Percentiles rank a stretch among this genome's conserved stretches.
Evolutionary conservation across 2,888 invertebrate species (phyloP).

Genomic region (Willowsia nigromaculata): DNA sequence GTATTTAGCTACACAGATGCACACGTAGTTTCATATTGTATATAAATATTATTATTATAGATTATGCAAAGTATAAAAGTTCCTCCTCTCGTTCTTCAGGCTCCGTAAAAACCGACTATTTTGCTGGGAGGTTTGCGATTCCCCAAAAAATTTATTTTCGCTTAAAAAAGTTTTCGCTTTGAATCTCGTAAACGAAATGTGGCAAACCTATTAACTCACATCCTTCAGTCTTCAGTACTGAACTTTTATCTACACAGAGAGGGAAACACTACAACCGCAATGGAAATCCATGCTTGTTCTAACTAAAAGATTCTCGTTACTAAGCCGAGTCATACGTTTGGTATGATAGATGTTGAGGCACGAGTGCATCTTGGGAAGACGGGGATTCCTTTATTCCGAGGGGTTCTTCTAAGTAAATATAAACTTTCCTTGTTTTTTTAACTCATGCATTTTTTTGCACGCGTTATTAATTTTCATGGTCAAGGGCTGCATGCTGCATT

Average conservation of each 20-base stretch:
- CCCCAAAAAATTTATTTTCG: conserved; percentile 38
- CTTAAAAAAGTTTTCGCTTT: conserved; percentile 31
- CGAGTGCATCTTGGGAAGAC: neutral
- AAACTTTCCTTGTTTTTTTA: neutral
- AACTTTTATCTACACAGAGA: conserved; percentile 14
- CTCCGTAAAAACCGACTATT: neutral
- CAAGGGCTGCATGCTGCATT: neutral
- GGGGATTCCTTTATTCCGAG: neutral
- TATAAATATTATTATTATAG: neutral
- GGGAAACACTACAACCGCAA: neutral
- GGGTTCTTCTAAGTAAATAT: conserved; percentile 38
- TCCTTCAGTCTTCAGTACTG: too few relatives aligned
- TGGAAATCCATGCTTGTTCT: too few relatives aligned
- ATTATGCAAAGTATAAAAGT: neutral
- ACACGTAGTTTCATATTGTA: neutral
- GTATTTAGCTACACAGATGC: neutral
- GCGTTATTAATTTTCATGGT: neutral
- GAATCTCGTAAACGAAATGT: neutral
- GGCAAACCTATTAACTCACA: neutral
- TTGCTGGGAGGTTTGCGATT: neutral
- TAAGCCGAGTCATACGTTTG: too few relatives aligned
- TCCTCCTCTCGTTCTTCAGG: neutral
- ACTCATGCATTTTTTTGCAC: neutral
- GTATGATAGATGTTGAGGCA: neutral
- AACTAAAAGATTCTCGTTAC: too few relatives aligned